These are phyloP conservation scores for Harmothoe impar DNA, from an alignment of 2,888 invertebrate genomes.

Conservation along the genomic window DNA sequence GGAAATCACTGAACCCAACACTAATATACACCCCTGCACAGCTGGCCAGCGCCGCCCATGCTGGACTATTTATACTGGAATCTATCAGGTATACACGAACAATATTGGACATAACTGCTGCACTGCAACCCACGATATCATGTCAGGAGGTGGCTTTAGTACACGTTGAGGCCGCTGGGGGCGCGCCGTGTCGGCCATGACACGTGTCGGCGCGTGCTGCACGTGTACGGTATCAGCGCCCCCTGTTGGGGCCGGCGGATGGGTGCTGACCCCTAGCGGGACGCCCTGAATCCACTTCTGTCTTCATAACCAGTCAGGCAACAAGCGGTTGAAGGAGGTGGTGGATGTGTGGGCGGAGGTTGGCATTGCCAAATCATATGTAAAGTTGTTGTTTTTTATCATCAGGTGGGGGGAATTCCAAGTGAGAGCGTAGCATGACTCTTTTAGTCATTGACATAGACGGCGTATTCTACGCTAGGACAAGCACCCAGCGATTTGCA, in stretches of 20 bases:
- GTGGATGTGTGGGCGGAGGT: not conserved
- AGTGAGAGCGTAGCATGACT: not conserved
- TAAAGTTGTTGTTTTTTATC: not conserved
- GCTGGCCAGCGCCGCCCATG: too few relatives aligned
- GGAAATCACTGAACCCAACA: too few relatives aligned
- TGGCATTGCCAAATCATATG: not conserved
- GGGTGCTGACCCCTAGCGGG: not conserved
- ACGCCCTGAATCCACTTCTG: slow-evolving; percentile 15
- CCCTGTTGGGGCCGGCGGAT: not conserved
- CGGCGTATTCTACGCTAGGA: too few relatives aligned
- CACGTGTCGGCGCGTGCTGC: slow-evolving; percentile 34
- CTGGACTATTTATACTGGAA: too few relatives aligned
- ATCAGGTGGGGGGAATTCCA: not conserved
- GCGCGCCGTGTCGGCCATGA: not conserved
- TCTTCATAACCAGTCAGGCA: slow-evolving; percentile 5
- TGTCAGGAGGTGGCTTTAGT: too few relatives aligned
- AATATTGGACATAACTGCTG: too few relatives aligned
- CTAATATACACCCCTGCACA: too few relatives aligned
- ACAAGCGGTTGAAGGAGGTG: not conserved
- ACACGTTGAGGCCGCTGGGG: not conserved
- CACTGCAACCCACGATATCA: too few relatives aligned
- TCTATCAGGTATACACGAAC: too few relatives aligned
- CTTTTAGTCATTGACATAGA: not conserved
- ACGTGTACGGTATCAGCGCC: slow-evolving; percentile 1
- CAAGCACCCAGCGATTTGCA: too few relatives aligned